Conservation (phyloP, 2,888 invertebrate genomes). For the Anorthoa munda region DNA sequence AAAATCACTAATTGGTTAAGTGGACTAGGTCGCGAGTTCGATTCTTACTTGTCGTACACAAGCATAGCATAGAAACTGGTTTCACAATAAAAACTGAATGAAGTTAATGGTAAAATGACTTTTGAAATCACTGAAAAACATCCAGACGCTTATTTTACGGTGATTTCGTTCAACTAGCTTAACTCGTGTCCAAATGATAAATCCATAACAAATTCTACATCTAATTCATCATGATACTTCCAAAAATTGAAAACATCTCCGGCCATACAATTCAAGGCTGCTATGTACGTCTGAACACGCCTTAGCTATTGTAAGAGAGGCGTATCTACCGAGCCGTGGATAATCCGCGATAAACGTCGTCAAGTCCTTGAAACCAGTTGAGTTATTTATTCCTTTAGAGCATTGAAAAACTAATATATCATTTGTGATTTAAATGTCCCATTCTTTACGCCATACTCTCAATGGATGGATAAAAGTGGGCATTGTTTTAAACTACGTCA, state of each 20-base stretch:
- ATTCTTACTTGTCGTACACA: neutral
- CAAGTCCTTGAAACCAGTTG: slow-evolving; percentile 72
- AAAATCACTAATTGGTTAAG: neutral
- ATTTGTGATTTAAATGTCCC: slow-evolving; percentile 63
- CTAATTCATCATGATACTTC: slow-evolving; percentile 35
- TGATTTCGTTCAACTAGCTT: slow-evolving; percentile 17
- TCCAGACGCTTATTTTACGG: slow-evolving; percentile 20
- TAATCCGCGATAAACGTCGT: slow-evolving; percentile 83
- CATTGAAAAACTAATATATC: slow-evolving; percentile 61
- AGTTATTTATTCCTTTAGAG: slow-evolving; percentile 69
- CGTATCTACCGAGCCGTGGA: slow-evolving; percentile 77
- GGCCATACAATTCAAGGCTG: slow-evolving; percentile 57
- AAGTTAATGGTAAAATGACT: neutral
- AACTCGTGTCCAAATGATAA: slow-evolving; percentile 10
- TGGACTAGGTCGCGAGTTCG: neutral
- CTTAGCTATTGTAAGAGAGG: slow-evolving; percentile 69
- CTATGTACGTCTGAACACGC: slow-evolving; percentile 46
- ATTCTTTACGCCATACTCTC: slow-evolving; percentile 39
- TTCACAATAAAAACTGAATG: neutral
- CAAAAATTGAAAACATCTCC: slow-evolving; percentile 26
- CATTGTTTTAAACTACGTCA: slow-evolving; percentile 48
- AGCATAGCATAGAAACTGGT: slow-evolving; percentile 1
- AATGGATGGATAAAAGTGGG: slow-evolving; percentile 29
- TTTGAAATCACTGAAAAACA: slow-evolving; percentile 10
- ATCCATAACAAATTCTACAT: slow-evolving; percentile 19